Percentiles rank a stretch among this genome's conserved stretches.
Evolutionary conservation across 2,113 vertebrate species (phyloP).

Genomic region (Notiomystis cincta): DNA sequence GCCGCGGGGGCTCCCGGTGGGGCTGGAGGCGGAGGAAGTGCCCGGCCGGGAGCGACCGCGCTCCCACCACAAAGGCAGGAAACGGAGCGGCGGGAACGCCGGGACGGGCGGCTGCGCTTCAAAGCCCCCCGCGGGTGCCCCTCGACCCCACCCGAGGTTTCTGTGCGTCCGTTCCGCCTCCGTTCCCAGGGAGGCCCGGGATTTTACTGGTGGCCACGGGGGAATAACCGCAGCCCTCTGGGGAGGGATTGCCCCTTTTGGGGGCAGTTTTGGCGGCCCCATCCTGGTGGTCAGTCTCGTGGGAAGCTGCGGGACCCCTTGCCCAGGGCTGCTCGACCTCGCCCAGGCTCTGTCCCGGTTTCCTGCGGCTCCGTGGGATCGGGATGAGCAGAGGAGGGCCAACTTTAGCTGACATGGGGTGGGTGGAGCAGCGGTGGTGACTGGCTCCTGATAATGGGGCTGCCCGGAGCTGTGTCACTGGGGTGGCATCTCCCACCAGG

Average conservation of each 20-base stretch:
- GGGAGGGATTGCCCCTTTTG: not conserved
- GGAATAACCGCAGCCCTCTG: not conserved
- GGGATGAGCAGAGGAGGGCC: not conserved
- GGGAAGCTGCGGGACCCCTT: not conserved
- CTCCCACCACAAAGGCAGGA: slow-evolving; percentile 52
- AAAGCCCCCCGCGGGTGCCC: not conserved
- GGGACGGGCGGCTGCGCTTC: not conserved
- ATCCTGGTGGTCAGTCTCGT: accelerated
- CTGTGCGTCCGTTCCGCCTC: not conserved
- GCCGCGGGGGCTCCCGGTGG: not conserved
- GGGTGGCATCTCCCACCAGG: not conserved
- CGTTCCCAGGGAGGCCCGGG: not conserved
- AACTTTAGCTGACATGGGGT: not conserved
- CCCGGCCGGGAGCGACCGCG: not conserved
- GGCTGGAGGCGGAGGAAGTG: not conserved
- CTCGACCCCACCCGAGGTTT: not conserved
- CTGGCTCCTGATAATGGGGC: not conserved
- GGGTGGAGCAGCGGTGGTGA: not conserved
- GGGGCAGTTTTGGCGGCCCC: not conserved
- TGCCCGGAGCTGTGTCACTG: not conserved
- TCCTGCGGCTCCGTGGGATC: not conserved
- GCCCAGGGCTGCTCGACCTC: not conserved
- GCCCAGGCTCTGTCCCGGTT: not conserved
- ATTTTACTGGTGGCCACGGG: accelerated
- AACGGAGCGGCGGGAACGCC: slow-evolving; percentile 17